Percentiles rank a stretch among this genome's conserved stretches.
Evolutionary conservation across 2,113 vertebrate species (phyloP).

Genomic region (Carassius gibelio): DNA sequence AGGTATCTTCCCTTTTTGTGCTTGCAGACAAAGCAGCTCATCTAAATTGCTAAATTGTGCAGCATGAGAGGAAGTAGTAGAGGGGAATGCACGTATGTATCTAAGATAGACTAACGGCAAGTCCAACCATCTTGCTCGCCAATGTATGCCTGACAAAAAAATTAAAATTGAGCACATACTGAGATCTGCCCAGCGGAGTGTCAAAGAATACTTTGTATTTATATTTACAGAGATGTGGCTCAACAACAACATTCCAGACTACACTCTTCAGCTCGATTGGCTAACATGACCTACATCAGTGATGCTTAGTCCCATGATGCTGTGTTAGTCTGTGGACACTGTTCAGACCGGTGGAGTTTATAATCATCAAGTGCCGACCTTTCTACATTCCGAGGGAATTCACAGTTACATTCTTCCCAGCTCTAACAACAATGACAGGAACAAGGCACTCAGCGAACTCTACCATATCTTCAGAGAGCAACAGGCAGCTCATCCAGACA

Average conservation of each 20-base stretch:
- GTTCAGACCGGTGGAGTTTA: constrained; percentile 36
- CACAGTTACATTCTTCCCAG: constrained; percentile 39
- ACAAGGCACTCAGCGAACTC: constrained; percentile 26
- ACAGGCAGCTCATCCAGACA: constrained; percentile 44
- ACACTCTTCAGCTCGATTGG: not conserved
- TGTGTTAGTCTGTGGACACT: constrained; percentile 21
- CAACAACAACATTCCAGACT: not conserved
- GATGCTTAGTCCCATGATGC: not conserved
- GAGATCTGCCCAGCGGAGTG: not conserved
- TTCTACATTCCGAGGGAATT: constrained; percentile 45
- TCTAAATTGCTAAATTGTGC: too few relatives aligned
- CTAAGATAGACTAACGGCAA: too few relatives aligned
- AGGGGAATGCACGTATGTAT: too few relatives aligned
- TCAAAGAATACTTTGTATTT: not conserved
- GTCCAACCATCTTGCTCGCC: too few relatives aligned
- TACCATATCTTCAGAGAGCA: constrained; percentile 41
- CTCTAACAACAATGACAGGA: constrained; percentile 26
- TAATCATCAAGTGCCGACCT: constrained; percentile 21
- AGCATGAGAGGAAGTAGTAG: too few relatives aligned
- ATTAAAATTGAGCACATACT: not conserved
- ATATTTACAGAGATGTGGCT: not conserved
- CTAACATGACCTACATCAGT: not conserved
- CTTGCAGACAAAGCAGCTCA: too few relatives aligned
- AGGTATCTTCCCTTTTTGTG: too few relatives aligned
- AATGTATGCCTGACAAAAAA: not conserved